Evolutionary conservation across 2,888 invertebrate species (phyloP), one percentile per base, ranked within the genome.

Genomic region (Diabrotica balteata): DNA sequence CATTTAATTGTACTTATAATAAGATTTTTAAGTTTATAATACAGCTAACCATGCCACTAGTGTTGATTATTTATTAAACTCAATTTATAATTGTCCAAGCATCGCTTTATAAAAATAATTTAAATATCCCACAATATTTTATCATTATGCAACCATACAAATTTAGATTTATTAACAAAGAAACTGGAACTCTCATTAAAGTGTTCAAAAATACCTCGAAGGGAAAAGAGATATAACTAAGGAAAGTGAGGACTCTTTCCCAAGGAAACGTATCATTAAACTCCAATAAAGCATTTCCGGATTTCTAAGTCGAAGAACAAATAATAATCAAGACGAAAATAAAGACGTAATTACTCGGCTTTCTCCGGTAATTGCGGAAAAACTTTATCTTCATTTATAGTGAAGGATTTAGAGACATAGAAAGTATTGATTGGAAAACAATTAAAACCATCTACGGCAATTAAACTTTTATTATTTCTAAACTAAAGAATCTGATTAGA

Each of bases 311-410:
- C 54, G 63, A 57, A 64, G 67, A 71, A 72, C 73, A 75, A 75
- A 75, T 73, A 72, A 73, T 75, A 75, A 75, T 75, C 72, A 72
- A 66, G 69, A 68, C 66, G 70, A 71, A 73, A 73, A 73, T 75
- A 75, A 75, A 75, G 70, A 69, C 68, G 72, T 72, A 73, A 75
- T 75, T 75, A 75, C 70, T 68, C 60, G 63, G 72, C 67, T 69
- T 69, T 72, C 75, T 73, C 64, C 67, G 68, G 72, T 68, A 72
- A 73, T 69, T 72, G 71, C 63, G 66, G 71, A 65, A 66, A 67
- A 67, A 59, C 69, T 70, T 69, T 50, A 60, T 66, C 61, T 57
- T 46, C 43, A 61, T 60, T 57, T 45, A 46, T 55, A 61, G 50
- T 61, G 60, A 51, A 57, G 43, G n/a, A 50, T 55, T 50, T 66